A percentile compares a stretch with the other conserved stretches of the same genome.
These are phyloP conservation scores for Papilio xuthus DNA, from an alignment of 1,140 invertebrate genomes.

Conservation along the genomic window DNA sequence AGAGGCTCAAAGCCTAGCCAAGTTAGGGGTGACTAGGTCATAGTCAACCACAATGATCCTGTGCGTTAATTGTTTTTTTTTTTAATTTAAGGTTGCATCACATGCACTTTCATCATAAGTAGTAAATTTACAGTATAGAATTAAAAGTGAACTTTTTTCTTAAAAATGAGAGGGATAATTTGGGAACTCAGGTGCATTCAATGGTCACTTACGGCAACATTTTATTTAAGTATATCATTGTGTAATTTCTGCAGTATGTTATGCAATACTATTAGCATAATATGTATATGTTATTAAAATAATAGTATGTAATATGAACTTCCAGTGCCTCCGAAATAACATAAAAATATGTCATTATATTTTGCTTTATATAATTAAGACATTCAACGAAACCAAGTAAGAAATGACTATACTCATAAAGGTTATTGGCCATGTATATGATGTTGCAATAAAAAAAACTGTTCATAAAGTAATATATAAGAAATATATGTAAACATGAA, in stretches of 20 bases:
- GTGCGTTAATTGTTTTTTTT: too few species aligned
- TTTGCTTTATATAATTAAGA: background rate
- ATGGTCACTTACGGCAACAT: too few species aligned
- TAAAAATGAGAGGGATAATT: too few species aligned
- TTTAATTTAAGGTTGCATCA: too few species aligned
- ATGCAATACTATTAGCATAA: slow-evolving; percentile 3
- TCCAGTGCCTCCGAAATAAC: background rate
- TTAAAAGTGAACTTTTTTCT: too few species aligned
- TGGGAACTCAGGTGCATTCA: too few species aligned
- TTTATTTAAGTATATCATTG: background rate
- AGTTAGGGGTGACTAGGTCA: too few species aligned
- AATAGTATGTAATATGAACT: background rate
- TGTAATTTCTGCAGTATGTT: slow-evolving; percentile 16
- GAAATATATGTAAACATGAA: background rate
- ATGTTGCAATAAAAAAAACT: background rate
- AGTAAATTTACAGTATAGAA: too few species aligned
- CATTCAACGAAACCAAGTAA: background rate
- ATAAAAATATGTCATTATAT: background rate
- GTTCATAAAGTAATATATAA: background rate
- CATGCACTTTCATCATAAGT: too few species aligned
- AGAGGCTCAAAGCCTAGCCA: too few species aligned
- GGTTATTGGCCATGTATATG: background rate
- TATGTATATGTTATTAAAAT: background rate
- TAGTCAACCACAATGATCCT: too few species aligned
- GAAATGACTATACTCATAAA: background rate